phyloP scores from a whole-genome alignment of 2,797 vertebrate species.

The Rhabdomys pumilio region DNA sequence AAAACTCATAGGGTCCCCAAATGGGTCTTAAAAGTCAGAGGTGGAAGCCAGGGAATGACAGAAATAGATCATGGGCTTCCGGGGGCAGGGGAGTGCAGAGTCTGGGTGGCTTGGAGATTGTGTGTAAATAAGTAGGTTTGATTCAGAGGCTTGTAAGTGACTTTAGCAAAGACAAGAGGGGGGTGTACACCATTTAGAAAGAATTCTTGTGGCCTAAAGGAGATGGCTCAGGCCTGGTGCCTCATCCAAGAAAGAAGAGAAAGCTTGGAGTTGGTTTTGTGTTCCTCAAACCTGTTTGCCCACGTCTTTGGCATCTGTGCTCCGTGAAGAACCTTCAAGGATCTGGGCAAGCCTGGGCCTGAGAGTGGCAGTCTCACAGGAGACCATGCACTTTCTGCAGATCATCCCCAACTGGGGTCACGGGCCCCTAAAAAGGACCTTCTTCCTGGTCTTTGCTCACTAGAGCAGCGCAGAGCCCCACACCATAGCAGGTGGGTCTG shows the following conservation, averaged over 20 bases:
- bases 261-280: constrained; percentile 51
- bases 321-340: constrained; percentile 51
- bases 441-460: not conserved
- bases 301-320: constrained; percentile 70
- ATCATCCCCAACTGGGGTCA: not conserved
- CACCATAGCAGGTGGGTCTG: not conserved
- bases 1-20: not conserved
- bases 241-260: constrained; percentile 60
- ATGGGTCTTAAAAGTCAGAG: not conserved
- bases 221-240: not conserved
- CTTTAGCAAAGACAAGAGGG: not conserved
- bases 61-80: not conserved
- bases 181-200: not conserved
- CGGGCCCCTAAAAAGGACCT: not conserved
- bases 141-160: not conserved
- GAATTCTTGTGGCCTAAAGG: not conserved
- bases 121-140: not conserved
- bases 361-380: not conserved
- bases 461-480: not conserved
- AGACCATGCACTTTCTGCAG: not conserved
- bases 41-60: too few species aligned
- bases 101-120: too few species aligned
- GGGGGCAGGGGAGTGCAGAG: too few species aligned
- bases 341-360: constrained; percentile 70
- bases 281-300: constrained; percentile 82